These are phyloP conservation scores for Gallinago media DNA, from an alignment of 2,113 vertebrate genomes.

Conservation along the genomic window DNA sequence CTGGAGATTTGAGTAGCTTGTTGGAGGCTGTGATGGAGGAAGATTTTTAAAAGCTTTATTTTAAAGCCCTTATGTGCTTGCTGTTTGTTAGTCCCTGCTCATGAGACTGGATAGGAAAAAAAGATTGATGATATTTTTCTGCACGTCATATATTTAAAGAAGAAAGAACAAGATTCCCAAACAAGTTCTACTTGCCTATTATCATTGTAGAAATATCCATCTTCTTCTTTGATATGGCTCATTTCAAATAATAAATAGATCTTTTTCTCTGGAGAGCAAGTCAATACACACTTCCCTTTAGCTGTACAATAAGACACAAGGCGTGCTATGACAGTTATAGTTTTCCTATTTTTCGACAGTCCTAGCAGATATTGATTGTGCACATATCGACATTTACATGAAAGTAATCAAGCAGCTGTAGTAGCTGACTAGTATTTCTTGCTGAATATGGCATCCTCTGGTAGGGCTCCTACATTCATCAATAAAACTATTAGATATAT, in stretches of 20 bases:
- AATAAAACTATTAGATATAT: background rate
- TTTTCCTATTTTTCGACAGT: slow-evolving; percentile 10
- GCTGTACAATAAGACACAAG: background rate
- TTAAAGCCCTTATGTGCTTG: background rate
- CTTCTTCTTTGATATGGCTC: slow-evolving; percentile 6
- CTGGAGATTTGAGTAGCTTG: background rate
- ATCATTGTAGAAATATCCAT: background rate
- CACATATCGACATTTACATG: background rate
- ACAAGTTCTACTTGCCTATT: background rate
- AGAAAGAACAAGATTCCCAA: background rate
- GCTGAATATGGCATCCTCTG: background rate
- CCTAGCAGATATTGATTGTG: slow-evolving; percentile 1
- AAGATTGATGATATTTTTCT: background rate
- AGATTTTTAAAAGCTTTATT: background rate
- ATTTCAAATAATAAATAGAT: slow-evolving; percentile 32
- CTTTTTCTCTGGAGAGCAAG: background rate
- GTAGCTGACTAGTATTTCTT: slow-evolving; percentile 2
- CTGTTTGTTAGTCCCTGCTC: background rate
- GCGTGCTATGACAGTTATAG: background rate
- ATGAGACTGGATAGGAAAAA: background rate
- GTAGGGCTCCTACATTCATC: background rate
- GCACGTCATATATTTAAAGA: background rate
- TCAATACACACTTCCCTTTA: slow-evolving; percentile 15
- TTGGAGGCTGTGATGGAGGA: background rate
- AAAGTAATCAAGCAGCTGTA: background rate